phyloP scores from a whole-genome alignment of 2,113 vertebrate genomes.

The Phyllopteryx taeniolatus region DNA sequence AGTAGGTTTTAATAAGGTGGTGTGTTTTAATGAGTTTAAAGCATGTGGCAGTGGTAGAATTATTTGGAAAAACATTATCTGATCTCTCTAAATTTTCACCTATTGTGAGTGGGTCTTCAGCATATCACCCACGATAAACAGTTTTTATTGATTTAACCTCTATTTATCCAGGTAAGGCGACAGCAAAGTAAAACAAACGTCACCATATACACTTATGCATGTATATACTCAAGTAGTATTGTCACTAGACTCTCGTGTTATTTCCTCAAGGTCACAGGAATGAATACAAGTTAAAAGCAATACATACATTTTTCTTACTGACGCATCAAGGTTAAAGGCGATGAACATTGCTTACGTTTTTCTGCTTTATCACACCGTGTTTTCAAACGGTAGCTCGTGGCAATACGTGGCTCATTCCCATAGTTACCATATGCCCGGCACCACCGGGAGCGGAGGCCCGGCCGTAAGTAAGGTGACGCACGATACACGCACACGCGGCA shows the following conservation, averaged over 20 bases:
- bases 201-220: background rate
- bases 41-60: too few relatives aligned
- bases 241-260: background rate
- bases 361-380: background rate
- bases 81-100: too few relatives aligned
- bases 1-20: too few relatives aligned
- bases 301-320: background rate
- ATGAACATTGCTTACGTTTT: background rate
- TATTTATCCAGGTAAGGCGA: too few relatives aligned
- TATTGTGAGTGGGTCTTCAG: too few relatives aligned
- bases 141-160: too few relatives aligned
- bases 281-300: background rate
- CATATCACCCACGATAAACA: too few relatives aligned
- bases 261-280: background rate
- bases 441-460: slow-evolving; percentile 62
- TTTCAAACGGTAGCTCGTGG: slow-evolving; percentile 42
- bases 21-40: too few relatives aligned
- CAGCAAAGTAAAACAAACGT: too few relatives aligned
- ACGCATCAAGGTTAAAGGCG: background rate
- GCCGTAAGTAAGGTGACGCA: slow-evolving; percentile 69
- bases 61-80: too few relatives aligned
- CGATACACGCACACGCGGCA: slow-evolving; percentile 59
- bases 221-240: background rate
- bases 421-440: slow-evolving; percentile 75
- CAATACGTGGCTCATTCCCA: slow-evolving; percentile 52